Evolutionary conservation across 2,113 vertebrate genomes (phyloP).

Genomic region (Tyto alba): DNA sequence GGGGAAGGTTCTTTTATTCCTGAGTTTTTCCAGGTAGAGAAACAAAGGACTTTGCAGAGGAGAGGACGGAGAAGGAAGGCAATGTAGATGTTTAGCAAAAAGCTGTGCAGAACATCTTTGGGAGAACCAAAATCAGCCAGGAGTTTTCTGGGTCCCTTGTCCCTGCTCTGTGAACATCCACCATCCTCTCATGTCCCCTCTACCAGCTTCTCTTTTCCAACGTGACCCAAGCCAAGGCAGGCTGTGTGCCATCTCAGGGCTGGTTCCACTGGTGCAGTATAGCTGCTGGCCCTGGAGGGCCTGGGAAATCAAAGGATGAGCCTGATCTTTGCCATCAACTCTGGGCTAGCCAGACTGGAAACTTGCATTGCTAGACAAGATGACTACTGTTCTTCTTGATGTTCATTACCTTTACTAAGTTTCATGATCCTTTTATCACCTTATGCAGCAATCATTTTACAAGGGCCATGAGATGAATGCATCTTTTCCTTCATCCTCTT

Average conservation of each 20-base stretch:
- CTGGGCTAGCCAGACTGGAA: not conserved
- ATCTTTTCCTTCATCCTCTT: not conserved
- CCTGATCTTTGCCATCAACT: not conserved
- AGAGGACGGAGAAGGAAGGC: not conserved
- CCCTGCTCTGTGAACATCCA: not conserved
- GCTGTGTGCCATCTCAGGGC: not conserved
- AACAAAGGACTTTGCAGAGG: not conserved
- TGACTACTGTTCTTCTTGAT: not conserved
- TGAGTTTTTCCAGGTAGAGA: not conserved
- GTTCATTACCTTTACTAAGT: not conserved
- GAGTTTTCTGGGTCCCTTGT: not conserved
- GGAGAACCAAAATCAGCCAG: not conserved
- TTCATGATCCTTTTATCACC: not conserved
- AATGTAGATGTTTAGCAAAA: not conserved
- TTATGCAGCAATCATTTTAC: not conserved
- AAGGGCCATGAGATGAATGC: not conserved
- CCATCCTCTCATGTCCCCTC: not conserved
- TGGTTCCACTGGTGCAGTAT: not conserved
- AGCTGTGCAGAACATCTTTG: not conserved
- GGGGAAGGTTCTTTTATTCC: not conserved
- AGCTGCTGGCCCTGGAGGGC: not conserved
- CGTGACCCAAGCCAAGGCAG: not conserved
- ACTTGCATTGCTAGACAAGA: not conserved
- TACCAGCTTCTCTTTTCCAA: not conserved
- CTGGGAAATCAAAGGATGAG: not conserved